Base-by-base conservation (phyloP, 1,140 invertebrate species). In the Popillia japonica region DNA sequence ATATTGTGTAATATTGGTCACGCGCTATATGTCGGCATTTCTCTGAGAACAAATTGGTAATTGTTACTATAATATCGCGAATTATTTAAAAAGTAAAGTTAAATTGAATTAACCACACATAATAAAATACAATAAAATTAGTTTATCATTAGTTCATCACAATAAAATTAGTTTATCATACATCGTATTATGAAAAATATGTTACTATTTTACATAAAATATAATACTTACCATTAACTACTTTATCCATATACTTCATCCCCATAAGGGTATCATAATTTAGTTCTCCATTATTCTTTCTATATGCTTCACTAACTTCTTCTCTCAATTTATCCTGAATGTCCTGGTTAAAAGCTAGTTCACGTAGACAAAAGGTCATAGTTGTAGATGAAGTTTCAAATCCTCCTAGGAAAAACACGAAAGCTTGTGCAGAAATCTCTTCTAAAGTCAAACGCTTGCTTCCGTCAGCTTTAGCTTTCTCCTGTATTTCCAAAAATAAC, bases 361-460 rank as follows among this genome's bases (percentile, higher is more conserved):
- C 83, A 80, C 89, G 90, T 2, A 89, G 73, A 0, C 86, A 83
- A 80, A 87, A 88, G 22, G 84, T 84, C 68, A 88, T 84, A 0
- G 86, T 86, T 9, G 85, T 85, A 0, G 88, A 87, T 6, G 86
- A 87, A 0, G 87, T 88, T 77, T 89, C 88, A 78, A 87, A 89
- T 3, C 88, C 88, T 59, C 90, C 90, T 0, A 89, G 3, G 61
- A 80, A 68, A 20, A 80, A 78, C 11, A 80, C 41, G 34, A 75
- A 80, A 2, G 77, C 77, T 42, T 80, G 72, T 10, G 79, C 77
- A 10, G 75, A 23, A 8, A 78, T 17, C 20, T 80, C 79, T 14
- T 74, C 41, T 8, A 78, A 10, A 3, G 79, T 74, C 23, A 79
- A n/a, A 23, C 0, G 14, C n/a, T 76, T 27, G 23, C 2, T 55